These are phyloP conservation scores for Gavialis gangeticus DNA, from an alignment of 2,113 vertebrate species.

Conservation along the genomic window DNA sequence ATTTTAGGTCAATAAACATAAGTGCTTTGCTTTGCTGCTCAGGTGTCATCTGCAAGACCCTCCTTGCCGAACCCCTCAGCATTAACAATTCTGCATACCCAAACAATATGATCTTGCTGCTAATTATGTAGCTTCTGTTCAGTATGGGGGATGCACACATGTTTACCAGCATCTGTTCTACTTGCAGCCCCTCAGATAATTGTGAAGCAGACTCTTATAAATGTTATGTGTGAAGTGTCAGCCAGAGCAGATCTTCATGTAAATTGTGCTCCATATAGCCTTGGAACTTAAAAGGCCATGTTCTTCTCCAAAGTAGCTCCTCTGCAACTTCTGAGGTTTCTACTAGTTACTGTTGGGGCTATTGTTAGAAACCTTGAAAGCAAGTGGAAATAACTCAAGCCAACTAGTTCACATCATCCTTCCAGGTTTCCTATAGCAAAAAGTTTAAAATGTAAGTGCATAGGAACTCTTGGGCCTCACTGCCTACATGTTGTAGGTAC, in stretches of 20 bases:
- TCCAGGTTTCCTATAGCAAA: no score
- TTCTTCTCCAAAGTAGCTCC: neutral
- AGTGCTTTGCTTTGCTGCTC: neutral
- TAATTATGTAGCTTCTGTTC: constrained; percentile 23
- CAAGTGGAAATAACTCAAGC: no score
- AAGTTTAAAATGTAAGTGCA: no score
- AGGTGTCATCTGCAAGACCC: constrained; percentile 10
- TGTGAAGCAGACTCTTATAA: neutral
- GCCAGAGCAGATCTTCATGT: neutral
- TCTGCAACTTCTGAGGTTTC: no score
- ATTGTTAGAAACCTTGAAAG: no score
- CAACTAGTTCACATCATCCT: no score
- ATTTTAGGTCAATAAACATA: neutral
- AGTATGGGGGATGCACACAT: constrained; percentile 32
- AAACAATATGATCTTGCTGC: constrained; percentile 11
- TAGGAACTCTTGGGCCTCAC: no score
- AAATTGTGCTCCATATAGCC: neutral
- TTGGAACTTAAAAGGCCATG: neutral
- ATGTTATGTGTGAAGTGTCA: neutral
- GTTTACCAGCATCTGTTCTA: constrained; percentile 54
- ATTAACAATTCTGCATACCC: constrained; percentile 13
- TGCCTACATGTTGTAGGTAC: no score
- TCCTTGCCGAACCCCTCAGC: constrained; percentile 17
- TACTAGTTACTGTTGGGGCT: no score
- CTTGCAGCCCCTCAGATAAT: constrained; percentile 22